Conservation (phyloP, 2,888 invertebrate species). For the Galerucella calmariensis region DNA sequence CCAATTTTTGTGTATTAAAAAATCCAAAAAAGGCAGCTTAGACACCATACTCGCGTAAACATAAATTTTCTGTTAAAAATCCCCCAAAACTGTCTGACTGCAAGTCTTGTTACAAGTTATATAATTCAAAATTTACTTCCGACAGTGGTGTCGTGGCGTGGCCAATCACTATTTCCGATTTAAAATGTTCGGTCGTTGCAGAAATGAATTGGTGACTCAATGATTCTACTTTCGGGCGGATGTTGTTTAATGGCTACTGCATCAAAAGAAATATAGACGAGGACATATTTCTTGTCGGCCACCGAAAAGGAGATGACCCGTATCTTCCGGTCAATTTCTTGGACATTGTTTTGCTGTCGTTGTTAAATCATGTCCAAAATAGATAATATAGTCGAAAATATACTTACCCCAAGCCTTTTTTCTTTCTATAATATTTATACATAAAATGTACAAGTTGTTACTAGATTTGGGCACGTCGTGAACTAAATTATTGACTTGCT, state of each 20-base stretch:
- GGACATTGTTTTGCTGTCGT: constrained; percentile 24
- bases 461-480: too few relatives aligned
- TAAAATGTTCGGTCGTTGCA: constrained; percentile 49
- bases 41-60: constrained; percentile 28
- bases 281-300: constrained; percentile 49
- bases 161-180: constrained; percentile 64
- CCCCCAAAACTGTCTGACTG: constrained; percentile 42
- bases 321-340: constrained; percentile 48
- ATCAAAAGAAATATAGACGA: constrained; percentile 37
- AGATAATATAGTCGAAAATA: too few relatives aligned
- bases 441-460: too few relatives aligned
- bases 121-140: constrained; percentile 63
- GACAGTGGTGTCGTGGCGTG: constrained; percentile 61
- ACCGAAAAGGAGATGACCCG: constrained; percentile 44
- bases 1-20: too few relatives aligned
- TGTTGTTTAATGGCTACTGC: constrained; percentile 49
- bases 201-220: constrained; percentile 38
- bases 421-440: too few relatives aligned
- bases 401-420: too few relatives aligned
- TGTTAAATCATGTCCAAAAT: not conserved
- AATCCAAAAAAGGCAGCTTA: not conserved
- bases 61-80: constrained; percentile 49
- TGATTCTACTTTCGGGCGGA: constrained; percentile 37
- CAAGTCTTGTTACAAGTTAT: constrained; percentile 59
- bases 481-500: too few relatives aligned